Evolutionary conservation across 2,888 invertebrate species (phyloP).

Genomic region (Xanthorhoe designata): DNA sequence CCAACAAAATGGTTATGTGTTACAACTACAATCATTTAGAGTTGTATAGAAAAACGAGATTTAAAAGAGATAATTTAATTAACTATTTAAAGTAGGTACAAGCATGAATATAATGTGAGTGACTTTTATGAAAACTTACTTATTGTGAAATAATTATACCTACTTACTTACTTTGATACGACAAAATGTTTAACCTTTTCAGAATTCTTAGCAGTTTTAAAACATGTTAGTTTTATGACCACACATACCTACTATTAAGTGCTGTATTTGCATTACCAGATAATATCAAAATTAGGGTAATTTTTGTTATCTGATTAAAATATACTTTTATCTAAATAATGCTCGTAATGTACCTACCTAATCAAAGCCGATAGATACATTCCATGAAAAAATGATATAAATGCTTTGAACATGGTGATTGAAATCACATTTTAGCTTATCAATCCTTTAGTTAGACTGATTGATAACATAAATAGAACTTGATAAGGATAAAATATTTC

Average conservation of each 20-base stretch:
- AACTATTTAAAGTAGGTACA: background rate
- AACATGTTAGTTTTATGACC: background rate
- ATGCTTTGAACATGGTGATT: background rate
- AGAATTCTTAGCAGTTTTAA: background rate
- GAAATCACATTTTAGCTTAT: slow-evolving; percentile 9
- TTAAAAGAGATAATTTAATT: background rate
- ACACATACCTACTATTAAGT: background rate
- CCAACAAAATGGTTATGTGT: background rate
- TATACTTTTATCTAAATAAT: slow-evolving; percentile 16
- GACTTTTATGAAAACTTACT: background rate
- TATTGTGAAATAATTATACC: too few species aligned
- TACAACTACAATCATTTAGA: background rate
- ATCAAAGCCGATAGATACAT: slow-evolving; percentile 36
- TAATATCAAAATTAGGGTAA: background rate
- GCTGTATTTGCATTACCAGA: background rate
- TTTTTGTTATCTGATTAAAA: slow-evolving; percentile 28
- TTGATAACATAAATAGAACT: background rate
- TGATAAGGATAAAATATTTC: background rate
- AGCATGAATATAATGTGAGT: background rate
- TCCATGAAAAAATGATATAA: background rate
- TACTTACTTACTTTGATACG: background rate
- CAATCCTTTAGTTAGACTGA: background rate
- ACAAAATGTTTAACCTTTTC: background rate
- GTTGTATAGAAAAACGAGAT: background rate
- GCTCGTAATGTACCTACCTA: slow-evolving; percentile 19